phyloP scores from a whole-genome alignment of 2,113 vertebrate genomes.

The Tyto alba region DNA sequence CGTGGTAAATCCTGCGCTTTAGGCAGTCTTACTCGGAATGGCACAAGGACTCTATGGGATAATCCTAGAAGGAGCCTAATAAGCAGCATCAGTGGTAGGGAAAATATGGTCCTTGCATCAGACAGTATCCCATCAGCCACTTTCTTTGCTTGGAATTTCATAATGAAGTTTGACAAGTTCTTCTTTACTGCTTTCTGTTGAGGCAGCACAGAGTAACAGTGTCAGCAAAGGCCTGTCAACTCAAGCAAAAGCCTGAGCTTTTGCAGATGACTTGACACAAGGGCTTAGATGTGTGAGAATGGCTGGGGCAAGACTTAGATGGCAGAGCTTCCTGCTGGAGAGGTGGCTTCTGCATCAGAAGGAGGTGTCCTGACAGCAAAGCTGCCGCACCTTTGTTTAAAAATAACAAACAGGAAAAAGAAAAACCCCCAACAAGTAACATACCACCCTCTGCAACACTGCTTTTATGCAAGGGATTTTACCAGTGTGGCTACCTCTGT shows the following conservation, averaged over 20 bases:
- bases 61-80: not conserved
- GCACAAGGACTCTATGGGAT: not conserved
- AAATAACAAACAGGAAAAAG: not conserved
- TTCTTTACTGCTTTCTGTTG: not conserved
- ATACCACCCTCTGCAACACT: not conserved
- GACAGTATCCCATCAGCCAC: not conserved
- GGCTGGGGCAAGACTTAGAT: not conserved
- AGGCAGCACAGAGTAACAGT: not conserved
- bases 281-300: not conserved
- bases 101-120: not conserved
- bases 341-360: not conserved
- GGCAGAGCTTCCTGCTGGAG: not conserved
- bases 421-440: not conserved
- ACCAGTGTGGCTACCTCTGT: not conserved
- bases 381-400: not conserved
- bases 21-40: not conserved
- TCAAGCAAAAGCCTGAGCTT: not conserved
- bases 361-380: not conserved
- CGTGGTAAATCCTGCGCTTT: not conserved
- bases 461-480: not conserved
- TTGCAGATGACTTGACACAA: not conserved
- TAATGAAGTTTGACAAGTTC: slow-evolving; percentile 25
- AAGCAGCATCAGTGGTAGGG: not conserved
- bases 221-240: not conserved
- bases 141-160: not conserved